Evolutionary conservation across 1,140 invertebrate genomes (phyloP), one percentile per base, ranked within the genome.

Genomic region (Planococcus citri): DNA sequence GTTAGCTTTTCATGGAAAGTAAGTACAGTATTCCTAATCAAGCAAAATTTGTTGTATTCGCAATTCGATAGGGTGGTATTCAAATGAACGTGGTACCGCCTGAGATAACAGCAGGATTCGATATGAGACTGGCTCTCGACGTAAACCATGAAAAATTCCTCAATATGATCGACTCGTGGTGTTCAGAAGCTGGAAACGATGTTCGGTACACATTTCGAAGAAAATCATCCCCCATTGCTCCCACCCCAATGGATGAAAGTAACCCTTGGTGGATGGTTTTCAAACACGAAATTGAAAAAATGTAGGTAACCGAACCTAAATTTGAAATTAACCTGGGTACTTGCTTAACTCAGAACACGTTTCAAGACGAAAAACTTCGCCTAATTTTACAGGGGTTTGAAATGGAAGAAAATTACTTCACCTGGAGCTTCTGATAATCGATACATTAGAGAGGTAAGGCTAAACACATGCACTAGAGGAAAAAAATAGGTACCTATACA

Each of bases 51-150:
- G 3, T 33, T 33, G n/a, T n/a, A n/a, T n/a, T n/a, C n/a, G n/a
- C n/a, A n/a, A n/a, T 33, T 12, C 29, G n/a, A 33, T 68, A 88
- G 84, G 94, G 94, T 70, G 95, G 95, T 17, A 85, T 95, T 1
- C 94, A 97, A 78, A 80, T 84, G n/a, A 98, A 98, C 79, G 92
- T 97, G 1, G 83, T 97, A 67, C 95, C 95, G 0, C 85, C 88
- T 57, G 83, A 89, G 74, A 76, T 97, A 24, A 82, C 79, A 0
- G 88, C 86, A 0, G 81, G 82, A 21, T 93, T 96, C 76, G 94
- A 97, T 78, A 80, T 93, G 33, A 84, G 95, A 1, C 76, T 96
- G 4, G 84, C 91, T 0, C 82, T 89, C 0, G 82, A 85, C 8
- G 82, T 86, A 1, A 82, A 92, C 77, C 82, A 88, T 25, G 77